Evolutionary conservation across 2,113 vertebrate species (phyloP), one percentile per base, ranked within the genome.

Genomic region (Corythoichthys haematopterus): DNA sequence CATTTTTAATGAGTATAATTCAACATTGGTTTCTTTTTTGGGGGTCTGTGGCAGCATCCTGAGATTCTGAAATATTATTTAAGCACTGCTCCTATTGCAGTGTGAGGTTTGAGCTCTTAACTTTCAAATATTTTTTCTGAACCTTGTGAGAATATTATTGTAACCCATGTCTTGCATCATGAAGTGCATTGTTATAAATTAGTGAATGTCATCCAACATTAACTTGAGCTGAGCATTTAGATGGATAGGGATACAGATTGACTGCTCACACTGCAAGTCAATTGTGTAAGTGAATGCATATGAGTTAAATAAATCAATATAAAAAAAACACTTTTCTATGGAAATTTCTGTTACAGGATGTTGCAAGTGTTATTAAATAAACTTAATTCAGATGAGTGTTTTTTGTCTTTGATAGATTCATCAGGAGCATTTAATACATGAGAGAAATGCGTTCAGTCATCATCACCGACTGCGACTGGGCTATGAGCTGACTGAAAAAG

Each of bases 291-390:
- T 16, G 61, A 46, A 77, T 73, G 74, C 69, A 75, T 82, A 77
- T 61, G 47, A 74, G 72, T 82, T 33, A 14, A 70, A 37, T 65
- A 52, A 36, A 14, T 28, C 10, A 28, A 28, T 0, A 1, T n/a
- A 51, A 4, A 5, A 13, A 16, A 70, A 75, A 70, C 76, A 68
- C 61, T 89, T 89, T 86, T 89, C 77, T 85, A 84, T 67, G 72
- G 64, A 70, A 45, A 67, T 85, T 77, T 82, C 79, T 82, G 40
- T 84, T 78, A 80, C 83, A 58, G 83, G 81, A 77, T 82, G 65
- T 71, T 83, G 71, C 50, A 12, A 80, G 72, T 82, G 71, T 81
- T 70, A 76, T 83, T 75, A 86, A 86, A 82, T 56, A 76, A 71
- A 78, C 43, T 79, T 81, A 70, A 73, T 52, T 84, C 74, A 64